Evolutionary conservation across 2,797 vertebrate genomes (phyloP), one percentile per base, ranked within the genome.

Genomic region (Muscicapa comitata): DNA sequence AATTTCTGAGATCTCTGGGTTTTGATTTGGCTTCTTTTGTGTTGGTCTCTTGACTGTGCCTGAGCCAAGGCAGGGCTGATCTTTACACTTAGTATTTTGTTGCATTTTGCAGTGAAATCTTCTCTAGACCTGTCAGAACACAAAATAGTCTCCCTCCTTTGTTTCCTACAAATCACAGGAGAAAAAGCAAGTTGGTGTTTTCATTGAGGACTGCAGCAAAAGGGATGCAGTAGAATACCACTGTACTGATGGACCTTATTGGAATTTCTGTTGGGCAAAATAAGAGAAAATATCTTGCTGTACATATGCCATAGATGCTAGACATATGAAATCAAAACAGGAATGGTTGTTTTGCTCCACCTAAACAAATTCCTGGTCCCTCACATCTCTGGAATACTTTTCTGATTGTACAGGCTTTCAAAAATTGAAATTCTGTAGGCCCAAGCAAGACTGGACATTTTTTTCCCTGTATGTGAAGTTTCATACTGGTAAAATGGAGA

Each of bases 321-420:
- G 45, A 54, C 35, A 48, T 11, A 13, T 6, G 14, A 42, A 78
- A 18, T 38, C 59, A 35, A 95, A 97, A 75, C 72, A 82, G 53
- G 91, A 97, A 93, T 75, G 72, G 73, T 93, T 95, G 50, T 92
- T 97, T 45, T 88, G 54, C 87, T 97, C 78, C 88, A 79, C 40
- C 73, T 63, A 77, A 96, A 86, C 33, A 40, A 94, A 79, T 76
- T 96, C 85, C 86, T 88, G 37, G 45, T 89, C 31, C 26, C 40
- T 67, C 40, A 48, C 51, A 51, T 83, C 57, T 90, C 76, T 92
- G 70, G 71, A 84, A 94, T 84, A 13, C 11, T 38, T 45, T 80
- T 87, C 65, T 86, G 59, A 37, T 66, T 62, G 65, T 86, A 61
- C 75, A 91, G 42, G 43, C 29, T 79, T 70, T 94, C 37, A 76